Evolutionary conservation across 1,140 invertebrate genomes (phyloP), one percentile per base, ranked within the genome.

Genomic region (Drosophila asahinai): DNA sequence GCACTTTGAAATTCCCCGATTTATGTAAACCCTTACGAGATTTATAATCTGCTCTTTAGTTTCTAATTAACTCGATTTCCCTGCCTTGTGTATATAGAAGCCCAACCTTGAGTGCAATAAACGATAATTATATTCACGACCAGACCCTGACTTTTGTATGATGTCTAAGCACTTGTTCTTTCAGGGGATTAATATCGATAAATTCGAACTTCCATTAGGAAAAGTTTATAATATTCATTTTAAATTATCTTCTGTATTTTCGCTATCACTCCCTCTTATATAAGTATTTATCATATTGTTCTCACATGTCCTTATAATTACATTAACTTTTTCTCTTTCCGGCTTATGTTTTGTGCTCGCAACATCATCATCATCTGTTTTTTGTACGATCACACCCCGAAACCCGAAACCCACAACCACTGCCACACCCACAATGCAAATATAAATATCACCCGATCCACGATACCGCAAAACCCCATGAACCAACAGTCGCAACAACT

Each of bases 401-500:
- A 25, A 3, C 5, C 27, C 22, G 25, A 42, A 77, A 48, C 38
- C 60, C 66, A 67, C 52, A 52, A 52, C 61, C 48, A 59, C 55
- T 33, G 51, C 43, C 57, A 74, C 57, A 74, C 65, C 77, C 73
- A 67, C 43, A 45, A 47, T 80, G 62, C 77, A 59, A 71, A 22
- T 40, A 52, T 42, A 42, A 25, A 55, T 58, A 58, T 71, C 52
- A 61, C 62, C 58, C 48, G 42, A 57, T 71, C 60, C 79, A 74
- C 43, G 52, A 70, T 40, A 38, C 61, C 54, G 17, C 57, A 43
- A 55, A 38, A 54, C 77, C 36, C 55, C 64, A 65, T 64, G 58
- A 75, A 43, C 49, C 59, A 67, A 62, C 70, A 94, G 93, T 59
- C 93, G 94, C 4, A 95, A 94, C 38, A 94, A 94, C 57, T 95